phyloP scores from a whole-genome alignment of 2,113 vertebrate species.

The Mormoops blainvillei region DNA sequence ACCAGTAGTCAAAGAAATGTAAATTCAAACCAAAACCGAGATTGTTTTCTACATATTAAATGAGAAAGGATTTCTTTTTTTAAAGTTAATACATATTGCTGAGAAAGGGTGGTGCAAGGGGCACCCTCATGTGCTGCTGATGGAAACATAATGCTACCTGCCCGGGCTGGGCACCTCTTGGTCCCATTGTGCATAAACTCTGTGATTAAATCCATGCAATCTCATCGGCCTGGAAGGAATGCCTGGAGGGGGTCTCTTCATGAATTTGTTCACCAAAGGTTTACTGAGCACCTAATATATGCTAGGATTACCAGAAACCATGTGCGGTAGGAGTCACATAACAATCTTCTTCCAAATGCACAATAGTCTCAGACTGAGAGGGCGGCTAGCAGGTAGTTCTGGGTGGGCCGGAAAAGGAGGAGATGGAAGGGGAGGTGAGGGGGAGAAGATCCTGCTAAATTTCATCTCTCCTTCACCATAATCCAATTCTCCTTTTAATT shows the following conservation, averaged over 20 bases:
- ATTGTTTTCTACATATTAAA: not conserved
- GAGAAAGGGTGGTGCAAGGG: not conserved
- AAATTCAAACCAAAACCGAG: slow-evolving; percentile 52
- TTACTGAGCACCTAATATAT: not conserved
- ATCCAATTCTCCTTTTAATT: not conserved
- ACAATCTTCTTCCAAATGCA: not conserved
- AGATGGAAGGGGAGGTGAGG: not conserved
- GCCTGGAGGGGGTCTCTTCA: not conserved
- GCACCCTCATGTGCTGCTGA: not conserved
- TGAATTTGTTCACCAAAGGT: not conserved
- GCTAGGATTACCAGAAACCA: not conserved
- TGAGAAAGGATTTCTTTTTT: not conserved
- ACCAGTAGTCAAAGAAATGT: slow-evolving; percentile 40
- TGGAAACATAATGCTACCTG: not conserved
- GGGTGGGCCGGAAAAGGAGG: not conserved
- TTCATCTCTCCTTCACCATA: not conserved
- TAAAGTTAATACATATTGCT: not conserved
- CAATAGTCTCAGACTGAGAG: not conserved
- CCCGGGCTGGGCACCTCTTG: not conserved
- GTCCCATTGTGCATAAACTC: not conserved
- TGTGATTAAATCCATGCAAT: rapidly evolving
- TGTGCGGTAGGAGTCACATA: not conserved
- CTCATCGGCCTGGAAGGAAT: not conserved
- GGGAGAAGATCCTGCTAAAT: not conserved
- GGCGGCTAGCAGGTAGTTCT: not conserved